phyloP scores from a whole-genome alignment of 2,888 invertebrate species.

The Eristalis tenax region DNA sequence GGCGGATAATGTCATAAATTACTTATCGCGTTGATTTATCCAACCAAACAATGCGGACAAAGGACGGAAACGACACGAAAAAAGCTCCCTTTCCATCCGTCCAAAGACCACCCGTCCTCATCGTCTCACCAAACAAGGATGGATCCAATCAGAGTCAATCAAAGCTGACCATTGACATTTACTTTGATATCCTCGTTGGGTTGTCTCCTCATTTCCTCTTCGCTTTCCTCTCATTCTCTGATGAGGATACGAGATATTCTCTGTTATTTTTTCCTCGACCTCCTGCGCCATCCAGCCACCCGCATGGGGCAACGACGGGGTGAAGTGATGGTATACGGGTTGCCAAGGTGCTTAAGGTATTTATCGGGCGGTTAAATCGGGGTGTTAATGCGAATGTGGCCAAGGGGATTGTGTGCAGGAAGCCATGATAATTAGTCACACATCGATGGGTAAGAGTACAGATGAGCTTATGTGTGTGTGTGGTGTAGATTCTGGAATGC shows the following conservation, averaged over 20 bases:
- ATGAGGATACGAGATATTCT: constrained; percentile 15
- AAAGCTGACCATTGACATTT: constrained; percentile 67
- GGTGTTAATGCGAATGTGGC: constrained; percentile 61
- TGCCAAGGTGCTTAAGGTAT: constrained; percentile 59
- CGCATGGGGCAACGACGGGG: neutral
- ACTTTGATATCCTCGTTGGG: constrained; percentile 57
- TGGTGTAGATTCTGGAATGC: neutral
- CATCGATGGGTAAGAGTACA: constrained; percentile 27
- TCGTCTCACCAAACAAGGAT: neutral
- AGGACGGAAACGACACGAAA: constrained; percentile 26
- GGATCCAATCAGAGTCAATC: constrained; percentile 70
- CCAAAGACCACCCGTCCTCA: neutral
- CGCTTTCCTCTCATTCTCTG: neutral
- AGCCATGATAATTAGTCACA: constrained; percentile 56
- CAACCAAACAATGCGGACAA: constrained; percentile 28
- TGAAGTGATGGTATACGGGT: constrained; percentile 18
- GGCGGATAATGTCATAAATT: constrained; percentile 55
- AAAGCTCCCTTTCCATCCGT: constrained; percentile 10
- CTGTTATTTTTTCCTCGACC: neutral
- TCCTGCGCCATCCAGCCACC: neutral
- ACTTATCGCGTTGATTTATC: constrained; percentile 54
- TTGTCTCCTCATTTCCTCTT: constrained; percentile 37
- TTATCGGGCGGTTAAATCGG: constrained; percentile 59
- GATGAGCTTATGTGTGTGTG: neutral
- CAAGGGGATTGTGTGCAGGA: constrained; percentile 44